Conservation (phyloP, 2,797 vertebrate species). For the Botia kubotai region DNA sequence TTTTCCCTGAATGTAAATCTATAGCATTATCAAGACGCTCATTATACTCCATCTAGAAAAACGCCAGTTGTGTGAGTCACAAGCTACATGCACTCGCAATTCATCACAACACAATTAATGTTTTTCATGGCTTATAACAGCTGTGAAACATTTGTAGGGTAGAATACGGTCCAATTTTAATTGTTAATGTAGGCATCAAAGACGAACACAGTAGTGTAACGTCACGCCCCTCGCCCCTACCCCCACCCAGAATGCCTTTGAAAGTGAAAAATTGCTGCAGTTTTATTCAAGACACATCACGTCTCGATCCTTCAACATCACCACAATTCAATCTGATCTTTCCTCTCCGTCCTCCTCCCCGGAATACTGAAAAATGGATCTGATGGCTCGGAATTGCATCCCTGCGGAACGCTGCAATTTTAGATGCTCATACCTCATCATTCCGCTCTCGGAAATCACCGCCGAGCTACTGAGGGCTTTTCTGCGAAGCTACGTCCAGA, state of each 20-base stretch:
- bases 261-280: slow-evolving; percentile 18
- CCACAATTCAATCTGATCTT: slow-evolving; percentile 37
- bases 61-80: slow-evolving; percentile 2
- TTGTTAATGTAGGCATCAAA: slow-evolving; percentile 14
- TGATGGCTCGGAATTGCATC: slow-evolving; percentile 47
- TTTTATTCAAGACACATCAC: slow-evolving; percentile 44
- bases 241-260: background rate
- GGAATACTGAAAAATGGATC: slow-evolving; percentile 46
- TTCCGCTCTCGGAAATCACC: slow-evolving; percentile 42
- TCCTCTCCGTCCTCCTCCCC: slow-evolving; percentile 39
- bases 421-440: slow-evolving; percentile 46
- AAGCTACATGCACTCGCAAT: background rate
- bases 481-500: slow-evolving; percentile 13
- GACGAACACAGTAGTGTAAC: background rate
- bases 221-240: background rate
- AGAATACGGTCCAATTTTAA: background rate
- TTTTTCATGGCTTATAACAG: slow-evolving; percentile 8
- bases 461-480: background rate
- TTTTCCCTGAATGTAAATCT: slow-evolving; percentile 23
- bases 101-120: background rate
- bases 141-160: background rate
- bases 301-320: slow-evolving; percentile 28
- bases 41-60: slow-evolving; percentile 23
- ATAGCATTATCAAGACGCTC: slow-evolving; percentile 23
- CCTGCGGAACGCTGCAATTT: slow-evolving; percentile 46